Conservation (phyloP, 2,113 vertebrate species). For the Poeciliopsis retropinna region DNA sequence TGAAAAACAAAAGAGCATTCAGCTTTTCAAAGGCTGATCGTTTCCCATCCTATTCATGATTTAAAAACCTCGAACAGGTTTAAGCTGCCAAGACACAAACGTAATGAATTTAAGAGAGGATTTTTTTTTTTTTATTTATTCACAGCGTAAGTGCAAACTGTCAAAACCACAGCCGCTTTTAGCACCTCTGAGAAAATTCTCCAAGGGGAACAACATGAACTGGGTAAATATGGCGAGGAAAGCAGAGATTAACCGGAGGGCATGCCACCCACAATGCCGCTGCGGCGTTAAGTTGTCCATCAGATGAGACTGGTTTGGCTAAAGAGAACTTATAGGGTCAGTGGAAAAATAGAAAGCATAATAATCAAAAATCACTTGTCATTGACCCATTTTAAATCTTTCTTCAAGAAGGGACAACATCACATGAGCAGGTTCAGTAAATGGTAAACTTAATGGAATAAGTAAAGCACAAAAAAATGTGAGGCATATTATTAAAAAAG, state of each 20-base stretch:
- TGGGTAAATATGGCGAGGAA: conserved; percentile 29
- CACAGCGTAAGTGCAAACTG: conserved; percentile 11
- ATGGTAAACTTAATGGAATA: no score
- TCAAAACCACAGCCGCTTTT: conserved; percentile 61
- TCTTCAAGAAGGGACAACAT: not conserved
- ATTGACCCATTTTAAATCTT: not conserved
- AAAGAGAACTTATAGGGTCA: no score
- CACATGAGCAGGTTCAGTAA: no score
- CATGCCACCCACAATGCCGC: conserved; percentile 1
- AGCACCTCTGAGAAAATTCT: conserved; percentile 49
- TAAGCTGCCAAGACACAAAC: not conserved
- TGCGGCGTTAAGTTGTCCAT: not conserved
- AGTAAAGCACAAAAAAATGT: no score
- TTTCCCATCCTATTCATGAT: not conserved
- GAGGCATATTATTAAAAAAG: no score
- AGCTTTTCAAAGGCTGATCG: no score
- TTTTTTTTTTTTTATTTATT: not conserved
- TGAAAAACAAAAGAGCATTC: not conserved
- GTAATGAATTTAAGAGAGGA: conserved; percentile 17
- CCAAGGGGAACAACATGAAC: conserved; percentile 27
- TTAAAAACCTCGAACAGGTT: not conserved
- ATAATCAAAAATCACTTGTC: not conserved
- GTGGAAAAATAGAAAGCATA: not conserved
- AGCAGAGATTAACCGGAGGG: conserved; percentile 18
- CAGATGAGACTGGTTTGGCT: not conserved